Base-by-base conservation (phyloP, 2,797 vertebrate species). In the Gobionotothen gibberifrons region DNA sequence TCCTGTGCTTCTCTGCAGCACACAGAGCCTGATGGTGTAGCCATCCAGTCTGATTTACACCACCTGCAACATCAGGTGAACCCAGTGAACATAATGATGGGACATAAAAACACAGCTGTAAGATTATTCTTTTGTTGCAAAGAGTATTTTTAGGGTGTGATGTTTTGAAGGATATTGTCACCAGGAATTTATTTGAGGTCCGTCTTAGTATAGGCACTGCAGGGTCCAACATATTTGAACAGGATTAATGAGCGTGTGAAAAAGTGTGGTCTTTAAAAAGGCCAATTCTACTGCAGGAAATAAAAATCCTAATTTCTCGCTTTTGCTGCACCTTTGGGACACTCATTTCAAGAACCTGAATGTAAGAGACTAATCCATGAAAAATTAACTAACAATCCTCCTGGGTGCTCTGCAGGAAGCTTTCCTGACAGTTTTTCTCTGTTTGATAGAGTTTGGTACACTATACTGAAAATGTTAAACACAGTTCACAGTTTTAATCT, bases 171-270 rank as follows among this genome's bases (percentile, higher is more conserved):
- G 11, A 52, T 49, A n/a, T 43, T 39, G 53, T 0, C 56, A 67
- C 49, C 29, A 61, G 40, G 46, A 59, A 55, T 1, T 56, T 51
- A 19, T 69, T 12, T 46, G 14, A 74, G 26, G 21, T 57, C 39
- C 15, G 42, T 76, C 1, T 51, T 16, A 44, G 32, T 56, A 3
- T 19, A n/a, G 40, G n/a, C 21, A 15, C 69, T 32, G 55, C 72
- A 48, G 29, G 55, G 39, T 71, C 71, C 59, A 47, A 60, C 67
- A 49, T 83, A 81, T 77, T 59, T 79, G 70, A 82, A 7, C 60
- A 42, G 60, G 53, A 85, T 78, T 82, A 68, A 83, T 71, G 44
- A 72, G 54, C 49, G 15, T n/a, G 32, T 53, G 17, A 36, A 10
- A 74, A 72, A 62, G 6, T 10, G 9, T 26, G 47, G 11, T 19